These are phyloP conservation scores for Perdix hodgsoniae DNA, from an alignment of 2,797 vertebrate genomes.

Conservation along the genomic window DNA sequence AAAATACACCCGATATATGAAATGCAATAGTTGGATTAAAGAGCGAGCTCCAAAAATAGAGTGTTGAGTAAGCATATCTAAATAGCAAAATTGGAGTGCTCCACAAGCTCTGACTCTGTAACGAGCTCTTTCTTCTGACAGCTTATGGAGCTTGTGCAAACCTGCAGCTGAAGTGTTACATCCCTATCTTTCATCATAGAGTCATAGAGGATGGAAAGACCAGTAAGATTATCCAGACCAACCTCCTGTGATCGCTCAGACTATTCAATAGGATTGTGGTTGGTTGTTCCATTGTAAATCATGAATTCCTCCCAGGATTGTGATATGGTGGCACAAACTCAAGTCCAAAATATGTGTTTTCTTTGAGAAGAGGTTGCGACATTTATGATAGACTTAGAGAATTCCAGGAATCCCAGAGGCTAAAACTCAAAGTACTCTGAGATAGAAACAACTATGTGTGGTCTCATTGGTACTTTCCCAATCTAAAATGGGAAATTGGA, in stretches of 20 bases:
- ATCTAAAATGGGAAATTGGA: too few species aligned
- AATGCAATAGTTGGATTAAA: too few species aligned
- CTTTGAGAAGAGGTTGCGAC: not conserved
- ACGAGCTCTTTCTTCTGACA: fast-evolving
- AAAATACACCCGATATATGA: fast-evolving
- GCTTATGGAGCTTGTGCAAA: not conserved
- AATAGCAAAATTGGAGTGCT: not conserved
- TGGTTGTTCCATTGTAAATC: not conserved
- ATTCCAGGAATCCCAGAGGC: not conserved
- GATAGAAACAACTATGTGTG: not conserved
- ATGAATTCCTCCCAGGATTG: not conserved
- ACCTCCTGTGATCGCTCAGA: too few species aligned
- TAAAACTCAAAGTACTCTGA: not conserved
- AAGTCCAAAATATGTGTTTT: not conserved
- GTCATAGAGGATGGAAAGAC: too few species aligned
- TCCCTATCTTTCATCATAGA: fast-evolving
- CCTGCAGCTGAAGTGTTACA: not conserved
- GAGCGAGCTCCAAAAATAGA: not conserved
- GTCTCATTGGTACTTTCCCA: not conserved
- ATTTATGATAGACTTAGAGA: not conserved
- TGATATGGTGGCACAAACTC: not conserved
- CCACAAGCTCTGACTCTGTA: fast-evolving
- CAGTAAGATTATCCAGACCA: too few species aligned
- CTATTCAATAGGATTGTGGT: fast-evolving
- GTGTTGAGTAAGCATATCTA: not conserved